These are phyloP conservation scores for Rhinolophus sinicus DNA, from an alignment of 2,113 vertebrate genomes.

Conservation along the genomic window DNA sequence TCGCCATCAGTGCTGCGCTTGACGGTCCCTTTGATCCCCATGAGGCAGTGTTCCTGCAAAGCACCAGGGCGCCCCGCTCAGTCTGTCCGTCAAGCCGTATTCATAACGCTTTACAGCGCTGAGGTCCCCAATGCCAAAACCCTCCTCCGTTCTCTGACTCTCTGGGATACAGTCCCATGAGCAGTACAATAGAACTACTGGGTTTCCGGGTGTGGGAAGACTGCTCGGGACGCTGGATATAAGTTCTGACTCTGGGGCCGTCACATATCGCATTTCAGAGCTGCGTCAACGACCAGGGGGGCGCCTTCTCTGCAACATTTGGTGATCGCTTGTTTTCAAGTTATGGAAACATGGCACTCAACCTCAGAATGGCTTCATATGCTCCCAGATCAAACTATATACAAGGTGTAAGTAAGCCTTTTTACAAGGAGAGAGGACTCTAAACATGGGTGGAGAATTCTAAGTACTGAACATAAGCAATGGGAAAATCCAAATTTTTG, in stretches of 20 bases:
- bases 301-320: not conserved
- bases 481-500: not conserved
- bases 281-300: not conserved
- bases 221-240: not conserved
- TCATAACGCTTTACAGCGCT: not conserved
- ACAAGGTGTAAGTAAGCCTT: not conserved
- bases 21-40: constrained; percentile 98
- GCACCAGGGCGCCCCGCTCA: not conserved
- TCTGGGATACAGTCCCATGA: not conserved
- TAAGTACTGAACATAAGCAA: not conserved
- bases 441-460: not conserved
- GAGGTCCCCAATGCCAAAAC: not conserved
- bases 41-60: constrained; percentile 96
- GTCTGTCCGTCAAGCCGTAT: not conserved
- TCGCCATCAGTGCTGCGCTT: constrained; percentile 96
- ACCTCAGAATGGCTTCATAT: not conserved
- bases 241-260: not conserved
- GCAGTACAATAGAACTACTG: not conserved
- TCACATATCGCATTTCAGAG: not conserved
- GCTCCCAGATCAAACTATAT: not conserved
- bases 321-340: not conserved
- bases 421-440: not conserved
- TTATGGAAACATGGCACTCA: not conserved
- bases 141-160: not conserved
- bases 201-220: not conserved